A percentile compares a stretch with the other conserved stretches of the same genome.
These are phyloP conservation scores for Coranthus polyacanthus DNA, from an alignment of 2,797 vertebrate species.

Conservation along the genomic window DNA sequence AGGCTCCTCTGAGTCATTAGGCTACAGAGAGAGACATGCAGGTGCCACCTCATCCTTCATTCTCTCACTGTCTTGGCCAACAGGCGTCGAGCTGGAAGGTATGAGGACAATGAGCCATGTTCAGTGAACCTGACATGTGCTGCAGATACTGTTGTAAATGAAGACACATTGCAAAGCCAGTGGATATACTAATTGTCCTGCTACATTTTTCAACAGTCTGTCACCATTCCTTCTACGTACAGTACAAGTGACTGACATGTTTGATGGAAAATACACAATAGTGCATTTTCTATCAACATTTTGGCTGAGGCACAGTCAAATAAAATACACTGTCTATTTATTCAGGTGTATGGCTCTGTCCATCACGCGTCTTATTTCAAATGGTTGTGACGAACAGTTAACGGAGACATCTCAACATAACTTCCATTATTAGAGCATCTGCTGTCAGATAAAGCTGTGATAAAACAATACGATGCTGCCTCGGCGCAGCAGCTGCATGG, in stretches of 20 bases:
- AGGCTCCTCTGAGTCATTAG: slow-evolving; percentile 77
- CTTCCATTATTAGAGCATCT: slow-evolving; percentile 64
- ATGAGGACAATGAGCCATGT: slow-evolving; percentile 63
- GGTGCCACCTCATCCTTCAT: slow-evolving; percentile 77
- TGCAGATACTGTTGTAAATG: slow-evolving; percentile 73
- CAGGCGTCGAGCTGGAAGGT: slow-evolving; percentile 40
- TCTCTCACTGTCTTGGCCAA: slow-evolving; percentile 58
- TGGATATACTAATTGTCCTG: slow-evolving; percentile 73
- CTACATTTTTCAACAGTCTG: slow-evolving; percentile 64
- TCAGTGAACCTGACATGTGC: slow-evolving; percentile 73
- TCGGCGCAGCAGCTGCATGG: slow-evolving; percentile 55
- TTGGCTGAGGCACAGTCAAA: slow-evolving; percentile 38
- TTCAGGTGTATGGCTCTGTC: slow-evolving; percentile 41
- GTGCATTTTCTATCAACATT: background rate
- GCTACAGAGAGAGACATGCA: slow-evolving; percentile 72
- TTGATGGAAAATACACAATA: slow-evolving; percentile 46
- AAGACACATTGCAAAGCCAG: slow-evolving; percentile 73
- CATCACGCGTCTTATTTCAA: slow-evolving; percentile 27
- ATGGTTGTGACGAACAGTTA: slow-evolving; percentile 55
- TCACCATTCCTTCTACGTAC: slow-evolving; percentile 46
- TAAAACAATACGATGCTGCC: slow-evolving; percentile 69
- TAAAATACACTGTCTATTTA: slow-evolving; percentile 52
- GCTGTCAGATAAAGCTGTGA: slow-evolving; percentile 71
- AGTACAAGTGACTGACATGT: slow-evolving; percentile 64
- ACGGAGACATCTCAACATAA: slow-evolving; percentile 66